These are phyloP conservation scores for Phlogophora meticulosa DNA, from an alignment of 2,888 invertebrate genomes.

Conservation along the genomic window DNA sequence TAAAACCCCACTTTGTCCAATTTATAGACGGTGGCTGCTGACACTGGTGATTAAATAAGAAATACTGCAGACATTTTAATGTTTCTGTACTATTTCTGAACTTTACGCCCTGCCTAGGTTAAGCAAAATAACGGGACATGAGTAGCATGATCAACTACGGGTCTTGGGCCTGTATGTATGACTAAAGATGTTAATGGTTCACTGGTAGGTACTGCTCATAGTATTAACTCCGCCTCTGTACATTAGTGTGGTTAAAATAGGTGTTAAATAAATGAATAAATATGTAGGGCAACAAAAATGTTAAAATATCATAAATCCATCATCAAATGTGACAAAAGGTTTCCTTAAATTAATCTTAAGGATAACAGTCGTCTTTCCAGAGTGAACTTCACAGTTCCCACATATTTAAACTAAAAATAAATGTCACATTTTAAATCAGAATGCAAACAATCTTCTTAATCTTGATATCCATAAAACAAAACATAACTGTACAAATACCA, in stretches of 20 bases:
- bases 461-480: constrained; percentile 44
- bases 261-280: neutral
- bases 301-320: constrained; percentile 3
- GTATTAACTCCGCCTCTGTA: too few species aligned
- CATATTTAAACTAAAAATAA: neutral
- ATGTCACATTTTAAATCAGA: constrained; percentile 28
- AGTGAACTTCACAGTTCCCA: neutral
- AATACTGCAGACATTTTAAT: constrained; percentile 32
- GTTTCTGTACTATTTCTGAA: constrained; percentile 14
- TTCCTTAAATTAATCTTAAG: neutral
- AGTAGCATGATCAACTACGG: neutral
- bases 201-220: too few species aligned
- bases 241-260: too few species aligned
- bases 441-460: constrained; percentile 50
- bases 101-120: neutral
- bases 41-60: constrained; percentile 30
- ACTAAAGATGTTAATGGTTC: too few species aligned
- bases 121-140: constrained; percentile 4
- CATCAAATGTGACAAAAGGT: neutral
- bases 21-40: constrained; percentile 23
- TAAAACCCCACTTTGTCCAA: constrained; percentile 20
- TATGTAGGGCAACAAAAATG: neutral
- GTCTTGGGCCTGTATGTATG: too few species aligned
- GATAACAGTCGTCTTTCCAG: neutral
- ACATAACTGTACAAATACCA: constrained; percentile 37